Conservation (phyloP, 1,140 invertebrate species). For the Drosophila nannoptera region DNA sequence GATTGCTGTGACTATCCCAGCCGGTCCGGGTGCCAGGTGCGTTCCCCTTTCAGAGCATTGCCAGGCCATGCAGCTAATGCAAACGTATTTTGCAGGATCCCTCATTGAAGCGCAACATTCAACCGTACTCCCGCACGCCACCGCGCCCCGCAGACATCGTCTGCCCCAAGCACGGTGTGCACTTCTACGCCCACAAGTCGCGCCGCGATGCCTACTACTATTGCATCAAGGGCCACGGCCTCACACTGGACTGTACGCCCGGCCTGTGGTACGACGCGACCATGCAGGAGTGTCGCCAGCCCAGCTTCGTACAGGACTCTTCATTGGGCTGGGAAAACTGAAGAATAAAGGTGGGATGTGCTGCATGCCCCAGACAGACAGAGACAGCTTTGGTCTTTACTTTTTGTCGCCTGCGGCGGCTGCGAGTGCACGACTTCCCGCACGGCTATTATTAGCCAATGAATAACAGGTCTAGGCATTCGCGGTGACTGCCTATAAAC, state of each 20-base stretch:
- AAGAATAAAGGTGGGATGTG: not conserved
- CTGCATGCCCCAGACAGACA: not conserved
- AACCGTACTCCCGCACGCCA: constrained; percentile 23
- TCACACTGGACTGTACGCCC: constrained; percentile 62
- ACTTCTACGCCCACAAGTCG: constrained; percentile 54
- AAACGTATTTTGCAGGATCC: constrained; percentile 36
- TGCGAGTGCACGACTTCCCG: constrained; percentile 25
- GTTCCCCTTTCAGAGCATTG: not conserved
- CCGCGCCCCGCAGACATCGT: constrained; percentile 34
- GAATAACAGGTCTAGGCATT: constrained; percentile 28
- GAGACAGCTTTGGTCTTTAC: not conserved
- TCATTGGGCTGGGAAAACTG: not conserved
- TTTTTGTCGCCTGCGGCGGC: constrained; percentile 32
- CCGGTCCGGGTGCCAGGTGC: constrained; percentile 54
- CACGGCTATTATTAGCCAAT: constrained; percentile 38
- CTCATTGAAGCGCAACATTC: constrained; percentile 33
- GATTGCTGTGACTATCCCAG: constrained; percentile 63
- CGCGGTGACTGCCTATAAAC: constrained; percentile 13
- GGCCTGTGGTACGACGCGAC: constrained; percentile 62
- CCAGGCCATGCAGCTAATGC: too few relatives aligned
- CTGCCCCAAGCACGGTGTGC: constrained; percentile 50
- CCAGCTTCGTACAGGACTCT: not conserved
- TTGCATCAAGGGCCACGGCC: constrained; percentile 60
- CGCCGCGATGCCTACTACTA: constrained; percentile 63
- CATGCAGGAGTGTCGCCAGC: constrained; percentile 55